Base-by-base conservation (phyloP, 2,113 vertebrate genomes). In the Dromas ardeola region DNA sequence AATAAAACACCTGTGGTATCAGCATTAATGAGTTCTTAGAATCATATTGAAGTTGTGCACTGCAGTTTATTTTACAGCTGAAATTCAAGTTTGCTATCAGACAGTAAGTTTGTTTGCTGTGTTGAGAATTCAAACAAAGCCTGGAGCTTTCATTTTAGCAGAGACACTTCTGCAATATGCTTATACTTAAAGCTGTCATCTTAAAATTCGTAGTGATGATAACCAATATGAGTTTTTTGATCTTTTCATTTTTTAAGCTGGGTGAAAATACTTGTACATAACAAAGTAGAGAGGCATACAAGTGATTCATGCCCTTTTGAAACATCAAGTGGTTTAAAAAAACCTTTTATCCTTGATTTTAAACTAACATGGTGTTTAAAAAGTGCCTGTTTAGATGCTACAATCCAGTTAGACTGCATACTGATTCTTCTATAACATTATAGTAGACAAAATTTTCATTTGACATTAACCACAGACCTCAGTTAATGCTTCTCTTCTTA, bases 21-120 rank as follows among this genome's bases (percentile, higher is more conserved):
- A 95, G 40, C 85, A 91, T 91, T 94, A 97, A 72, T 88, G 80
- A 94, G 59, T 95, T 96, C 92, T 92, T 97, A 93, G 94, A 81
- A 90, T 82, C 96, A 96, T 92, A 92, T n/a, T 97, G 97, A 97
- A 97, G 87, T 95, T 97, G 56, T 94, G 86, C 93, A 56, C 89
- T 96, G 69, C 93, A 88, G 87, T 98, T 97, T 93, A 73, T 94
- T 88, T 86, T 87, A 81, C 36, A 79, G 81, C 92, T 93, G 85
- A 96, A 97, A 88, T 97, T 61, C 84, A 96, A 96, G 86, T 96
- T 95, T 98, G 90, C 79, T 95, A 29, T 97, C 91, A 52, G 81
- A 86, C 53, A 93, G 15, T 65, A 81, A 88, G 25, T 95, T 96
- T 80, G 96, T 93, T 97, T 97, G 96, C 86, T 93, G 93, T 97